Conservation (phyloP, 2,113 vertebrate species). For the Blennius ocellaris region DNA sequence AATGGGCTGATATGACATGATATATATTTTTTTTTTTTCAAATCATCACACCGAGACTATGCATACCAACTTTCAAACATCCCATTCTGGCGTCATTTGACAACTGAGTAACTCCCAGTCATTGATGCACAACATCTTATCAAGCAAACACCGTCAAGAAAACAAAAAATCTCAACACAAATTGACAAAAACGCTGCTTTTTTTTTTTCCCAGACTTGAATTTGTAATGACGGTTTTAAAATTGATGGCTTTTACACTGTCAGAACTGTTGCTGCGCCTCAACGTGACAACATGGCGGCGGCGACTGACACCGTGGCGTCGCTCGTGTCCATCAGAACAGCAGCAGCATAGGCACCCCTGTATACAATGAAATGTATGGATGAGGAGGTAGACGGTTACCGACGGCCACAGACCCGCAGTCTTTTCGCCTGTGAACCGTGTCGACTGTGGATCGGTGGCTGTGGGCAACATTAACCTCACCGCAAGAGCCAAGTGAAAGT, state of each 20-base stretch:
- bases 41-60: slow-evolving; percentile 48
- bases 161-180: slow-evolving; percentile 11
- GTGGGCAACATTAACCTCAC: slow-evolving; percentile 52
- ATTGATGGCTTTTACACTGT: slow-evolving; percentile 48
- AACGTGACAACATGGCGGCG: slow-evolving; percentile 53
- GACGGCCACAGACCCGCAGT: slow-evolving; percentile 57
- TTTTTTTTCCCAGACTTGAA: slow-evolving; percentile 37
- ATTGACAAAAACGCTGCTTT: slow-evolving; percentile 50
- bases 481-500: slow-evolving; percentile 46
- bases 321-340: slow-evolving; percentile 50
- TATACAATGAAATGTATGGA: slow-evolving; percentile 49
- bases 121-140: slow-evolving; percentile 44
- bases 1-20: slow-evolving; percentile 31
- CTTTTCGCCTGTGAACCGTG: slow-evolving; percentile 24
- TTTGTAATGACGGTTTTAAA: slow-evolving; percentile 62
- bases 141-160: slow-evolving; percentile 43
- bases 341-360: slow-evolving; percentile 59
- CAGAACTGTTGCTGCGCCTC: slow-evolving; percentile 47
- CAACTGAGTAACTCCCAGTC: slow-evolving; percentile 25
- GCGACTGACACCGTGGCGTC: slow-evolving; percentile 49
- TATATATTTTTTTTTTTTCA: slow-evolving; percentile 5
- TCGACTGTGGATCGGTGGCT: slow-evolving; percentile 60
- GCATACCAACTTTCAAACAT: slow-evolving; percentile 24
- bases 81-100: slow-evolving; percentile 38
- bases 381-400: slow-evolving; percentile 55